These are phyloP conservation scores for Scaeva pyrastri DNA, from an alignment of 2,888 invertebrate genomes.

Conservation along the genomic window DNA sequence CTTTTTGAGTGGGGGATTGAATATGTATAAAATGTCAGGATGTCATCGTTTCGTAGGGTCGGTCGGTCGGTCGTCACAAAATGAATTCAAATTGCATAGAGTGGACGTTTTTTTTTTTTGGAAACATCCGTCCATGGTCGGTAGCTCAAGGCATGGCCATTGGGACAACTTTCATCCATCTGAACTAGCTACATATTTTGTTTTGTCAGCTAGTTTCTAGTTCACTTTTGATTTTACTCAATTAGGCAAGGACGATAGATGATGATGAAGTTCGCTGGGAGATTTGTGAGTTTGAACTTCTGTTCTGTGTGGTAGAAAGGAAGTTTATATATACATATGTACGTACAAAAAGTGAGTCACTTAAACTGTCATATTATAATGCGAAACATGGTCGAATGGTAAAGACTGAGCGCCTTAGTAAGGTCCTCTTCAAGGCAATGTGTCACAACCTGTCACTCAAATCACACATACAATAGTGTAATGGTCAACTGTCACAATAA, in stretches of 20 bases:
- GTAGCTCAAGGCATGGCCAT: conserved; percentile 25
- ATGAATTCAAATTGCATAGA: conserved; percentile 62
- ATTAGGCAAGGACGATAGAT: conserved; percentile 62
- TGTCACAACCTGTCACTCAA: no score
- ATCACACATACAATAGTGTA: no score
- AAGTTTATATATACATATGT: no score
- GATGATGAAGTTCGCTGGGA: conserved; percentile 19
- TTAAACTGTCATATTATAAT: conserved; percentile 67
- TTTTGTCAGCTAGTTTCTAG: conserved; percentile 28
- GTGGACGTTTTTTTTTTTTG: conserved; percentile 21
- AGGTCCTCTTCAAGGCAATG: no score
- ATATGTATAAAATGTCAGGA: conserved; percentile 38
- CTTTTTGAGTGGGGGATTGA: conserved; percentile 9
- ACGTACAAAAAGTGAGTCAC: conserved; percentile 49
- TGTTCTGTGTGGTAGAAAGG: conserved; percentile 29
- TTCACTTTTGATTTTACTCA: conserved; percentile 74
- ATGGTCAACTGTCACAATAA: no score
- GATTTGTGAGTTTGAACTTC: conserved; percentile 58
- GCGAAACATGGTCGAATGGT: conserved; percentile 17
- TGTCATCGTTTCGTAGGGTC: conserved; percentile 23
- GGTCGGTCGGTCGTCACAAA: conserved; percentile 26
- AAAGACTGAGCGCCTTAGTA: neutral
- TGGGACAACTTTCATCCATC: conserved; percentile 56
- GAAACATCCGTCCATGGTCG: conserved; percentile 32
- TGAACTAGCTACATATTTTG: conserved; percentile 42